A percentile compares a stretch with the other conserved stretches of the same genome.
Evolutionary conservation across 2,113 vertebrate species (phyloP).

Genomic region (Hippocampus mohnikei): DNA sequence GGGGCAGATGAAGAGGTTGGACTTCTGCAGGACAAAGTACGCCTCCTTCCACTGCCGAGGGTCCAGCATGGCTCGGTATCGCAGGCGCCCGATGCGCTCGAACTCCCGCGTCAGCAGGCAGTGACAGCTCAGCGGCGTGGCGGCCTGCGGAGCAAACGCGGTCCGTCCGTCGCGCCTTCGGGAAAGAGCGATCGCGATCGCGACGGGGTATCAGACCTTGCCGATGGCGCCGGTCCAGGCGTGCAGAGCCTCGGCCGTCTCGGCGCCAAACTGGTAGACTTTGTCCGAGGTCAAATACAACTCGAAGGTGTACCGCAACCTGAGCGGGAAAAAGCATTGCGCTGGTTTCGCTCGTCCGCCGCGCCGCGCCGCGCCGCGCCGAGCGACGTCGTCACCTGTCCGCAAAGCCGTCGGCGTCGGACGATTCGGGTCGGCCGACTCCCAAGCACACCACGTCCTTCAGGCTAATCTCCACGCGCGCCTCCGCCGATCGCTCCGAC

Average conservation of each 20-base stretch:
- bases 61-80: constrained; percentile 87
- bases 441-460: constrained; percentile 82
- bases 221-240: constrained; percentile 86
- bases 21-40: constrained; percentile 91
- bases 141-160: constrained; percentile 71
- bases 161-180: not conserved
- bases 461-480: constrained; percentile 71
- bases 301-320: constrained; percentile 90
- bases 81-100: constrained; percentile 83
- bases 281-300: constrained; percentile 83
- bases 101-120: constrained; percentile 88
- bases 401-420: constrained; percentile 62
- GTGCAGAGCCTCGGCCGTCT: constrained; percentile 81
- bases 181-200: too few species aligned
- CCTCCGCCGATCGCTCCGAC: constrained; percentile 74
- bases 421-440: constrained; percentile 67
- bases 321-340: constrained; percentile 50
- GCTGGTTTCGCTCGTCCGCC: not conserved
- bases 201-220: constrained; percentile 72
- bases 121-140: constrained; percentile 88
- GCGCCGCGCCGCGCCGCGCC: not conserved
- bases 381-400: constrained; percentile 67
- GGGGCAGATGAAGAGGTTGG: constrained; percentile 92
- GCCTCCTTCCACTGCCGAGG: constrained; percentile 87
- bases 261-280: constrained; percentile 84